Evolutionary conservation across 1,140 invertebrate species (phyloP), one percentile per base, ranked within the genome.

Genomic region (Drosophila sp.): DNA sequence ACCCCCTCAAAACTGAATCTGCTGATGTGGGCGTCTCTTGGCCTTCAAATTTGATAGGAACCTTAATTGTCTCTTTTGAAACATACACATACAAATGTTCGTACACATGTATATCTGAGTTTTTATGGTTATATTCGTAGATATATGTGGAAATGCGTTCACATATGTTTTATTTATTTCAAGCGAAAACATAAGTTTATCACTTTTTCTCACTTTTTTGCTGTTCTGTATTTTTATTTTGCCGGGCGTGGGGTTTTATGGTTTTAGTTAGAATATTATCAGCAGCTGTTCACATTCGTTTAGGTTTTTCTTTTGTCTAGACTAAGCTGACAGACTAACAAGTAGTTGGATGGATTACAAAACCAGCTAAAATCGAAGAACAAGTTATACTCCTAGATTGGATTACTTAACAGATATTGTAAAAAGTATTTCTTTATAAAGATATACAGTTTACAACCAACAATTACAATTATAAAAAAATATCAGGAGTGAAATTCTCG

Each of bases 41-140:
- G 82, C 82, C 82, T 87, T 87, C 82, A 87, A 89, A 78, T 76
- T 66, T 66, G 65, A 79, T 76, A 75, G 73, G 78, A 89, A 73
- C 82, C 79, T 89, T 87, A 89, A 87, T 87, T 89, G 81, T 29
- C 34, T 51, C n/a, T 58, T 25, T 66, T 43, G 32, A 69, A 40
- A 76, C 72, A 38, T 67, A 72, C 36, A 76, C 72, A 38, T 67
- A 72, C 36, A 70, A 34, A 67, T 27, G 29, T 34, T 16, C 18
- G 21, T 38, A 34, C 25, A 63, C 13, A 48, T 18, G 69, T 46
- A 53, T 27, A 66, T 64, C 36, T 29, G 18, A 43, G 38, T 69
- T 61, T 73, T 73, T 69, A 73, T 69, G 50, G 48, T 40, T 41
- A 40, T 29, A 34, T 59, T 53, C 27, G 40, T 48, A 25, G 32